phyloP scores from a whole-genome alignment of 1,140 invertebrate genomes.

The Lepidostoma basale region DNA sequence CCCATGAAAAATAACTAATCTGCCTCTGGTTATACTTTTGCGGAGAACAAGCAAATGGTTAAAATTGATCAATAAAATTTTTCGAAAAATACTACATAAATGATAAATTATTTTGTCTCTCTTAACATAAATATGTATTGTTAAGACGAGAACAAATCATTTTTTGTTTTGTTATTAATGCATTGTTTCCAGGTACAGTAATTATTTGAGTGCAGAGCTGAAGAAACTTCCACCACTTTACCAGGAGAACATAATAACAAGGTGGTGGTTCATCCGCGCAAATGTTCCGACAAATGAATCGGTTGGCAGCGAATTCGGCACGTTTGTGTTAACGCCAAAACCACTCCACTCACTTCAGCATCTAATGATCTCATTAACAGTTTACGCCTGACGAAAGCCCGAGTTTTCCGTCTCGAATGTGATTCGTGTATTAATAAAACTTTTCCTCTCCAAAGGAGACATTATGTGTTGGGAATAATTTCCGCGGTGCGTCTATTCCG shows the following conservation, averaged over 20 bases:
- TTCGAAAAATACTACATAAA: no score
- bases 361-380: slow-evolving; percentile 47
- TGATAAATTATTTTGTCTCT: no score
- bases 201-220: no score
- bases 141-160: no score
- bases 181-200: no score
- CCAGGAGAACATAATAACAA: slow-evolving; percentile 5
- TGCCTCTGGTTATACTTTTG: no score
- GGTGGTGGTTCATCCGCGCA: slow-evolving; percentile 15
- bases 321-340: slow-evolving; percentile 39
- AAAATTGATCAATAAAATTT: no score
- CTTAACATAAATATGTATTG: no score
- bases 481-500: slow-evolving; percentile 13
- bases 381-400: slow-evolving; percentile 33
- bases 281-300: slow-evolving; percentile 28
- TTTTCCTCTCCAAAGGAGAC: slow-evolving; percentile 28
- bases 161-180: no score
- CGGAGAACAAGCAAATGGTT: no score
- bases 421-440: slow-evolving; percentile 31
- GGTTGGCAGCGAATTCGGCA: slow-evolving; percentile 31
- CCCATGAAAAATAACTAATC: no score
- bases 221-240: no score
- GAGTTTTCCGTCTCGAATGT: slow-evolving; percentile 7
- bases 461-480: slow-evolving; percentile 39
- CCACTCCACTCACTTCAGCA: slow-evolving; percentile 36